Conservation (phyloP, 2,797 vertebrate species). For the Kryptopterus vitreolus region DNA sequence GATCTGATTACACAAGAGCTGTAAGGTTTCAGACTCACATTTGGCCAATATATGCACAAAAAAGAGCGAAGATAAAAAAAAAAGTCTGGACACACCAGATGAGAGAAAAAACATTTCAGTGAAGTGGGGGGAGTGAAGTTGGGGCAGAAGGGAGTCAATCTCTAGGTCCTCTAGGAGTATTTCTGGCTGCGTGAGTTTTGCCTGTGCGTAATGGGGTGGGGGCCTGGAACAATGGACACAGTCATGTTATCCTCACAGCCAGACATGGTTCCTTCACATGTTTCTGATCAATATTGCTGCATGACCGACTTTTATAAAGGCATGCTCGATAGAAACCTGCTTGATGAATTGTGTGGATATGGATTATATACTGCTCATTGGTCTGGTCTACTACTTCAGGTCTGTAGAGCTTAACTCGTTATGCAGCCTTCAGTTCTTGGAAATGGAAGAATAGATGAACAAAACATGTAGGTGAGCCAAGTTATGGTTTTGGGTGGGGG, state of each 20-base stretch:
- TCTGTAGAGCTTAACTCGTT: background rate
- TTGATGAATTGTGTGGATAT: slow-evolving; percentile 47
- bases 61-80: slow-evolving; percentile 17
- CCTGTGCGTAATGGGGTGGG: slow-evolving; percentile 45
- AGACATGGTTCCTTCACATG: slow-evolving; percentile 67
- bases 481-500: slow-evolving; percentile 71
- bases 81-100: slow-evolving; percentile 12
- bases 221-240: slow-evolving; percentile 62
- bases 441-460: slow-evolving; percentile 57
- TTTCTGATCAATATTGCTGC: slow-evolving; percentile 73
- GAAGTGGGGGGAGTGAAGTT: background rate
- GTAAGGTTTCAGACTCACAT: slow-evolving; percentile 44
- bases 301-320: slow-evolving; percentile 65
- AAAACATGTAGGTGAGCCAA: slow-evolving; percentile 76
- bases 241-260: slow-evolving; percentile 54
- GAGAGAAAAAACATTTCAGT: slow-evolving; percentile 28
- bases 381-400: slow-evolving; percentile 18
- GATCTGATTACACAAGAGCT: slow-evolving; percentile 48
- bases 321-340: slow-evolving; percentile 19
- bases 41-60: slow-evolving; percentile 19
- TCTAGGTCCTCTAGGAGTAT: slow-evolving; percentile 47
- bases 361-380: slow-evolving; percentile 37
- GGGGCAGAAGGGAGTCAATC: slow-evolving; percentile 3
- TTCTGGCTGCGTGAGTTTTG: slow-evolving; percentile 50
- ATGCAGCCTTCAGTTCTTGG: slow-evolving; percentile 28